These are phyloP conservation scores for Diaphora mendica DNA, from an alignment of 2,888 invertebrate species.

Conservation along the genomic window DNA sequence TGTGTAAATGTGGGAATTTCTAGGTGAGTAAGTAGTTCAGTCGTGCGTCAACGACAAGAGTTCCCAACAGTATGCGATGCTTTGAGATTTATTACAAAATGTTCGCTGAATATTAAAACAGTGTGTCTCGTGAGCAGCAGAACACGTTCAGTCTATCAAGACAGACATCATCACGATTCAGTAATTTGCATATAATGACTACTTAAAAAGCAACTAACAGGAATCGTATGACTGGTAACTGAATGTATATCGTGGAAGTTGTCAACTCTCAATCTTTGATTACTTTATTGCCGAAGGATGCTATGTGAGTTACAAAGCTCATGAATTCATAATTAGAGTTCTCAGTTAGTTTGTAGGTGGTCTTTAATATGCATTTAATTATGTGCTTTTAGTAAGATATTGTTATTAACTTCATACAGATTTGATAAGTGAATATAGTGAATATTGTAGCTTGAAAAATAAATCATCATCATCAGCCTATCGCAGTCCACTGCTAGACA, in stretches of 20 bases:
- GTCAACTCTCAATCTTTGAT: constrained; percentile 74
- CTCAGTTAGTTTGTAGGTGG: constrained; percentile 39
- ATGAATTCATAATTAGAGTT: constrained; percentile 37
- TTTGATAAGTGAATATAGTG: not conserved
- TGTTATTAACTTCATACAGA: not conserved
- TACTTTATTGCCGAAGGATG: constrained; percentile 62
- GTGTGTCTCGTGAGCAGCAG: constrained; percentile 45
- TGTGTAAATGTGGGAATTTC: not conserved
- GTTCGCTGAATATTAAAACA: constrained; percentile 40
- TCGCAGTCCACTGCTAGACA: no score
- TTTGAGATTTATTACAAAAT: constrained; percentile 35
- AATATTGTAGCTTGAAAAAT: not conserved
- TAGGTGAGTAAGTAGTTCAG: constrained; percentile 16
- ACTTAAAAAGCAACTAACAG: constrained; percentile 75
- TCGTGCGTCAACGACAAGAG: constrained; percentile 24
- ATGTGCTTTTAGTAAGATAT: constrained; percentile 25
- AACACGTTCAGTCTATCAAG: constrained; percentile 71
- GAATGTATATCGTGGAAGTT: constrained; percentile 68
- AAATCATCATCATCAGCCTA: no score
- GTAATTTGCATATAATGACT: constrained; percentile 81
- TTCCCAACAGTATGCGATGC: constrained; percentile 35
- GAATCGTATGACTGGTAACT: constrained; percentile 67
- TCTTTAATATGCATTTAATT: constrained; percentile 38
- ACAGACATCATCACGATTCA: constrained; percentile 71
- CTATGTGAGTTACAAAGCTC: constrained; percentile 53